Evolutionary conservation across 1,140 invertebrate species (phyloP), one percentile per base, ranked within the genome.

Genomic region (Drosophila burlai): DNA sequence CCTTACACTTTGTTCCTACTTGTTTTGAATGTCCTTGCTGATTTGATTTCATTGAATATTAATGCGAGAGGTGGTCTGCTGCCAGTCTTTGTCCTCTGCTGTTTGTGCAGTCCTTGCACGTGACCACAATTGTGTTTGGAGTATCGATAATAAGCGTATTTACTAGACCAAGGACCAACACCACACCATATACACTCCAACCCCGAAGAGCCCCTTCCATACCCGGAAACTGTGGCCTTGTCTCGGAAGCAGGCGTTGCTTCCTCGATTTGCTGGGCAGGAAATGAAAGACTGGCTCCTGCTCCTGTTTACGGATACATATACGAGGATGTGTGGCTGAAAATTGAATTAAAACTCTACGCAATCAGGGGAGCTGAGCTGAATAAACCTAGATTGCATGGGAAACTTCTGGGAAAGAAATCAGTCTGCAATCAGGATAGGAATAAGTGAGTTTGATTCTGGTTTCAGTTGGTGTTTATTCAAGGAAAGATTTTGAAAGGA

Each of bases 71-170:
- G 84, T 71, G 69, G 81, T 50, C 52, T 40, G 63, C 36, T 58
- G 21, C 16, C n/a, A 15, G 62, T 26, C 67, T 72, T 72, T 72
- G 54, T 73, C 66, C 52, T 36, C 4, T 11, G 52, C 29, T 72
- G 68, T 43, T 73, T 74, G 68, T 73, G 52, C 75, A 47, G 65
- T 57, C 49, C 34, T 43, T 42, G 76, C 91, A 92, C 91, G 91
- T 92, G 91, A 92, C 91, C 91, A 78, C 91, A 92, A 92, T 92
- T 92, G 82, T 92, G 80, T 76, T 90, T 86, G 84, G 82, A 92
- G 91, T 92, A 90, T 91, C 87, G 91, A 92, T 92, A 92, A 92
- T 92, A 91, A 92, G 87, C 91, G 80, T 85, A 80, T 87, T 87
- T 87, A 85, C 71, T 82, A 59, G 38, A 40, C 42, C 45, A 55